A percentile compares a stretch with the other conserved stretches of the same genome.
phyloP scores from a whole-genome alignment of 2,797 vertebrate species.

The Micromesistius poutassou region DNA sequence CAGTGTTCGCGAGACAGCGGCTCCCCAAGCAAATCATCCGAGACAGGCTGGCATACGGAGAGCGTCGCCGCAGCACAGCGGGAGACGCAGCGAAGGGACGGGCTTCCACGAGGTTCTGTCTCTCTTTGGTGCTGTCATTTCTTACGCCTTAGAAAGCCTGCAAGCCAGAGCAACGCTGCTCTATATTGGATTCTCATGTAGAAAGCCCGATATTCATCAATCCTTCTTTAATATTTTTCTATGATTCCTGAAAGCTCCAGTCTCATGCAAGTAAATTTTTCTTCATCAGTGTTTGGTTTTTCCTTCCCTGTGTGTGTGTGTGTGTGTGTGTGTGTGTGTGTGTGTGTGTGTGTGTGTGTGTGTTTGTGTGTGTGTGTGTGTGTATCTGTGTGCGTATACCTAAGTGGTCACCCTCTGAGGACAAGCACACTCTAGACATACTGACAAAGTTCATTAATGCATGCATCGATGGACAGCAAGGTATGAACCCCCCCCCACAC shows the following conservation, averaged over 20 bases:
- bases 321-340: no score
- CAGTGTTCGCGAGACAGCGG: neutral
- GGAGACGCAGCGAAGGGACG: neutral
- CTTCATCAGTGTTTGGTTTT: no score
- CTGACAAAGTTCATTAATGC: constrained; percentile 86
- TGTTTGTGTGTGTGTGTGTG: no score
- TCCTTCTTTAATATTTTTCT: neutral
- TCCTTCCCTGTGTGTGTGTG: no score
- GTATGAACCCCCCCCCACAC: neutral
- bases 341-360: no score
- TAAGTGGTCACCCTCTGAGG: constrained; percentile 25
- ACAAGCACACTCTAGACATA: constrained; percentile 86
- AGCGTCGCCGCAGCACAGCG: neutral
- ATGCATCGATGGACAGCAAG: constrained; percentile 76
- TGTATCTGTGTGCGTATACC: no score
- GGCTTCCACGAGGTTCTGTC: neutral
- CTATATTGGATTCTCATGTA: neutral
- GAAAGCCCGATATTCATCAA: neutral
- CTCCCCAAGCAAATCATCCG: neutral
- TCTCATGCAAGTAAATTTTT: no score
- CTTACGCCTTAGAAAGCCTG: neutral
- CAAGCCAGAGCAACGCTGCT: neutral
- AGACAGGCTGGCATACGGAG: neutral
- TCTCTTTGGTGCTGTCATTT: neutral
- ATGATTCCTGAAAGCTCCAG: no score